Evolutionary conservation across 2,113 vertebrate genomes (phyloP), one percentile per base, ranked within the genome.

Genomic region (Grus americana): DNA sequence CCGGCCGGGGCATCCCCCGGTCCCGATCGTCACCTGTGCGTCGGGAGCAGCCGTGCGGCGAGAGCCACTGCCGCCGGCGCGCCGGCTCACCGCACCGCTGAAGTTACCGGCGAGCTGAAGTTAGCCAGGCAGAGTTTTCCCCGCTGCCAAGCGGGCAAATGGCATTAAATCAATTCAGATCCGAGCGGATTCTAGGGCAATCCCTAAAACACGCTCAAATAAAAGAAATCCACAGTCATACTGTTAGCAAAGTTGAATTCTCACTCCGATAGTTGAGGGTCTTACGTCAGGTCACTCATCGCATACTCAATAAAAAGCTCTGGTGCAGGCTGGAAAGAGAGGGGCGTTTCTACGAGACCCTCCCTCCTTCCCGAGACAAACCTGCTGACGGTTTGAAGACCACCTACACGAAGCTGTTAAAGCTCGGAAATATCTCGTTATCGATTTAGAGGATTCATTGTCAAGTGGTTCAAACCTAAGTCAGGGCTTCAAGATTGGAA

Each of bases 81-180:
- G 10, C 61, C 36, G 46, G 78, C 32, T 62, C 29, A 4, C 78
- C 66, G 15, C 23, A 1, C 76, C 10, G 55, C 86, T 89, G 93
- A 49, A 32, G 82, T 62, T 75, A 92, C 70, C 5, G 52, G 91
- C 29, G 15, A 95, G 95, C 83, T 87, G 95, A 71, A 86, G 86
- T 79, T 42, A 88, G 65, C 89, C 83, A 84, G 85, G 85, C 85
- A 89, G 93, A 92, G 84, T 55, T 88, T 81, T 63, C 66, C 93
- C 94, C 86, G 40, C 95, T 74, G 92, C 76, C 20, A 2, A 85
- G 88, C 54, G 62, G 94, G 95, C 36, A 15, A 93, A 94, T 34
- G 88, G 87, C 89, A 93, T 91, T 70, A 91, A 94, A 95, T 95
- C 94, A 93, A 95, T 94, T 93, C 95, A 59, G 94, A 93, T 95